Evolutionary conservation across 2,113 vertebrate species (phyloP).

Genomic region (Saimiri boliviensis): DNA sequence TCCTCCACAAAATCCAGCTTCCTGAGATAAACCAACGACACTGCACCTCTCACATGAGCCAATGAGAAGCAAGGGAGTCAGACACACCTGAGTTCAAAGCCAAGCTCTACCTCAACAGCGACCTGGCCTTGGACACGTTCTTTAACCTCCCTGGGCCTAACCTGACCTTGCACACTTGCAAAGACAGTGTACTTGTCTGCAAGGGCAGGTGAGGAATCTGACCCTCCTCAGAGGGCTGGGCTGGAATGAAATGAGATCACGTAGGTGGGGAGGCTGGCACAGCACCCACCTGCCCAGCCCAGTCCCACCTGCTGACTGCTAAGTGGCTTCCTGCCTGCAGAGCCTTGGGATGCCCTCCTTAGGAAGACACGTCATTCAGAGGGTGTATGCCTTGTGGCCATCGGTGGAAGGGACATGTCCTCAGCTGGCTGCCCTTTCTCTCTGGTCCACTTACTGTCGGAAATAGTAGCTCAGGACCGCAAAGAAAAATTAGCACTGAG

Average conservation of each 20-base stretch:
- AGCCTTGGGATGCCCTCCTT: not conserved
- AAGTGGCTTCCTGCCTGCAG: not conserved
- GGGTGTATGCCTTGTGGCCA: rapidly evolving
- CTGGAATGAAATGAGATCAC: rapidly evolving
- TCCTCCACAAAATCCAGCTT: not conserved
- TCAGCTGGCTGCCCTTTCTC: not conserved
- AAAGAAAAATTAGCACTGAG: too few relatives aligned
- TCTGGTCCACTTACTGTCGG: not conserved
- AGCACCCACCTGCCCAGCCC: not conserved
- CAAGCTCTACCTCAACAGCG: not conserved
- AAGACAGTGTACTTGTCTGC: not conserved
- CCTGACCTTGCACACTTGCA: too few relatives aligned
- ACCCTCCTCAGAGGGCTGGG: not conserved
- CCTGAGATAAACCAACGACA: too few relatives aligned
- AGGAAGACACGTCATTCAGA: not conserved
- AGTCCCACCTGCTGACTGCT: rapidly evolving
- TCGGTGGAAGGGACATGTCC: not conserved
- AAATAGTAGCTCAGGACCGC: too few relatives aligned
- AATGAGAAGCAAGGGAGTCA: not conserved
- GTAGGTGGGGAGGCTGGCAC: rapidly evolving
- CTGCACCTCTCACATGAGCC: not conserved
- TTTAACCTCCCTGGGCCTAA: not conserved
- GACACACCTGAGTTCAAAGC: not conserved
- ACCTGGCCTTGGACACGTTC: not conserved
- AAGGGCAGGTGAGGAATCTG: not conserved